These are phyloP conservation scores for Zeugodacus cucurbitae DNA, from an alignment of 1,140 invertebrate species.

Conservation along the genomic window DNA sequence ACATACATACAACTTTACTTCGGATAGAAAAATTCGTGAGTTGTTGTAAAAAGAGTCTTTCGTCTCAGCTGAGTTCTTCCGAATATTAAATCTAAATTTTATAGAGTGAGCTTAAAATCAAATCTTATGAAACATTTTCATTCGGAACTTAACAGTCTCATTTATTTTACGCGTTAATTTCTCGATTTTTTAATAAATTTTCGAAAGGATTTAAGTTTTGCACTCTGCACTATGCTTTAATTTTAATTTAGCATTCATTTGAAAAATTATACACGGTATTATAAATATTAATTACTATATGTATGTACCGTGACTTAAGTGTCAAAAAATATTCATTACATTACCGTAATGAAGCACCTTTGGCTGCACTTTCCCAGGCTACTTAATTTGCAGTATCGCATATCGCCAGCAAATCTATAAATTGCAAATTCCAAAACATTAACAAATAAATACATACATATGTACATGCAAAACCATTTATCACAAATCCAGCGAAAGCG, in stretches of 20 bases:
- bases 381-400: conserved; percentile 35
- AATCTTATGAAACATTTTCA: too few species aligned
- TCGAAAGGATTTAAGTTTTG: neutral
- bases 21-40: too few species aligned
- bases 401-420: neutral
- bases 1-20: too few species aligned
- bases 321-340: conserved; percentile 24
- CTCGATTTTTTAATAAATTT: neutral
- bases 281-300: too few species aligned
- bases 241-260: too few species aligned
- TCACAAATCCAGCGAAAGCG: neutral
- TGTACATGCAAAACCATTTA: neutral
- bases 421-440: conserved; percentile 24
- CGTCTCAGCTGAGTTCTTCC: too few species aligned
- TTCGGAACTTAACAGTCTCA: too few species aligned
- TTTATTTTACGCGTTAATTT: too few species aligned
- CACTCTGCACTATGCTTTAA: too few species aligned
- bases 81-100: too few species aligned
- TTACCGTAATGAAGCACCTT: neutral
- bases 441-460: neutral
- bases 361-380: conserved; percentile 21
- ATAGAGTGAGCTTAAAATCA: too few species aligned
- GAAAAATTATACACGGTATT: neutral
- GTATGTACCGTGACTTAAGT: neutral
- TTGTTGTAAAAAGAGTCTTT: too few species aligned